Evolutionary conservation across 1,140 invertebrate species (phyloP).

Genomic region (Wasmannia auropunctata): DNA sequence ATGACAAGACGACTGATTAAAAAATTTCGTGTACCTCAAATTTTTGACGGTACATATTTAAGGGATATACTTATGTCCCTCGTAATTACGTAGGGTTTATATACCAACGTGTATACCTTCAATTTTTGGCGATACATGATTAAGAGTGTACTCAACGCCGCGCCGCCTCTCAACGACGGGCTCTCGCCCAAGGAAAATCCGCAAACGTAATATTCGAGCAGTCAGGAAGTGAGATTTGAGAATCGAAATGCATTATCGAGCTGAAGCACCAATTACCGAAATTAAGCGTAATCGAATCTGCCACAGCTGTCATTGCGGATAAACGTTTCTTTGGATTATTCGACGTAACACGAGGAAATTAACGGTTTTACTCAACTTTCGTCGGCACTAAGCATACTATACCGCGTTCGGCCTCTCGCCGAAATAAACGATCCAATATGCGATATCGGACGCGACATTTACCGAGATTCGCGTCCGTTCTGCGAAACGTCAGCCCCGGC

Average conservation of each 20-base stretch:
- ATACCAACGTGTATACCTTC: too few relatives aligned
- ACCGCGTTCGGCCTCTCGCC: too few relatives aligned
- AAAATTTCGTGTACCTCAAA: too few relatives aligned
- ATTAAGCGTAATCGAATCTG: background rate
- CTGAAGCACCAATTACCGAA: background rate
- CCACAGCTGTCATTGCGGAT: background rate
- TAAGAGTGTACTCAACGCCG: background rate
- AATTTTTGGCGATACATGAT: too few relatives aligned
- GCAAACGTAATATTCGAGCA: background rate
- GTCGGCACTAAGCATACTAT: too few relatives aligned
- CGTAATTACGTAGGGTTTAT: too few relatives aligned
- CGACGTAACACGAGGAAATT: background rate
- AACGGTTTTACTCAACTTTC: background rate
- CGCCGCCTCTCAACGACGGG: background rate
- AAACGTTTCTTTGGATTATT: conserved; percentile 13
- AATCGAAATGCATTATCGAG: background rate
- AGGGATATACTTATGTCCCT: too few relatives aligned
- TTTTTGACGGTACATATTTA: too few relatives aligned
- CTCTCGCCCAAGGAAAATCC: background rate
- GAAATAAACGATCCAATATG: conserved; percentile 3
- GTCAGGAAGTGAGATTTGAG: background rate
- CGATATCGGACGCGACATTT: conserved; percentile 3
- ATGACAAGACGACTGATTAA: too few relatives aligned
- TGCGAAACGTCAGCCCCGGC: background rate
- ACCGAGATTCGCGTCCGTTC: conserved; percentile 17